Evolutionary conservation across 2,888 invertebrate species (phyloP).

Genomic region (Venusia cambrica): DNA sequence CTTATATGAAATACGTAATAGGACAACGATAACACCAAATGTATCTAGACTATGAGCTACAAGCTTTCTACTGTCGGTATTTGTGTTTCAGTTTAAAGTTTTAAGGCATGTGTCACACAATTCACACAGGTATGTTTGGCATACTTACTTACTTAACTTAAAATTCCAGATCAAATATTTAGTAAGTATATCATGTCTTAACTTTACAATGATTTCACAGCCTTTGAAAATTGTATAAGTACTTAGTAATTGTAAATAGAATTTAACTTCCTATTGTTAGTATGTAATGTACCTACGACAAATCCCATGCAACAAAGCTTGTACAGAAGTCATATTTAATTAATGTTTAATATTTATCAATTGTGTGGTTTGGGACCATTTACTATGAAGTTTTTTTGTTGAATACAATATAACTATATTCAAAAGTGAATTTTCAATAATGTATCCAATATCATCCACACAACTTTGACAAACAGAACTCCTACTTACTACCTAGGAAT

Average conservation of each 20-base stretch:
- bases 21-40: too few species aligned
- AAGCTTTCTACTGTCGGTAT: too few species aligned
- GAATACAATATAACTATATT: slow-evolving; percentile 52
- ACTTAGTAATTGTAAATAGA: slow-evolving; percentile 33
- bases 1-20: too few species aligned
- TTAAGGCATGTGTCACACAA: too few species aligned
- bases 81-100: too few species aligned
- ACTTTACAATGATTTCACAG: slow-evolving; percentile 22
- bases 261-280: slow-evolving; percentile 24
- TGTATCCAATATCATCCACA: slow-evolving; percentile 13
- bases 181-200: slow-evolving; percentile 3
- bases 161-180: too few species aligned
- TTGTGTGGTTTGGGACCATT: slow-evolving; percentile 53
- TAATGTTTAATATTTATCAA: slow-evolving; percentile 21
- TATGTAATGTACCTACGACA: slow-evolving; percentile 22
- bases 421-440: slow-evolving; percentile 26
- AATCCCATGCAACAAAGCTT: slow-evolving; percentile 22
- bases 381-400: slow-evolving; percentile 48
- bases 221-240: slow-evolving; percentile 24
- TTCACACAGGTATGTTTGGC: too few species aligned
- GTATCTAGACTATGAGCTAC: too few species aligned
- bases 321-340: slow-evolving; percentile 14
- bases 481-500: too few species aligned
- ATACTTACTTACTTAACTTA: too few species aligned
- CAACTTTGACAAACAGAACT: slow-evolving; percentile 3